Conservation (phyloP, 2,888 invertebrate genomes). For the Eupithecia abbreviata region DNA sequence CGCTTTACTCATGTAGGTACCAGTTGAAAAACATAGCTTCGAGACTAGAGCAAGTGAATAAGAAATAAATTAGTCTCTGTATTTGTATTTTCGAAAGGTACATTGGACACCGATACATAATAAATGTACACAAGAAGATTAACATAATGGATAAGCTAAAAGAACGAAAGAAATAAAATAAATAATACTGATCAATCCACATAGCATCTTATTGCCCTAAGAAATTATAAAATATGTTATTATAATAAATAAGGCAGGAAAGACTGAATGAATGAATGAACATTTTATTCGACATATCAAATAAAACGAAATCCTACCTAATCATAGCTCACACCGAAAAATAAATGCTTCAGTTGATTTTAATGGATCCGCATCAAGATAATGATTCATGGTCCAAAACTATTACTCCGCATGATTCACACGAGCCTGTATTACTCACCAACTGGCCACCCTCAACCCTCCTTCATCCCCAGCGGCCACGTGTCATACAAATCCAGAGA, state of each 20-base stretch:
- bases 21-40: background rate
- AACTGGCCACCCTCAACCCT: conserved; percentile 49
- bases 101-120: background rate
- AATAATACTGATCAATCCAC: too few relatives aligned
- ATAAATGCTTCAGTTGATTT: background rate
- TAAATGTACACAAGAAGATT: background rate
- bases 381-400: conserved; percentile 12
- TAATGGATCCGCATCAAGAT: conserved; percentile 3
- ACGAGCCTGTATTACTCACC: conserved; percentile 33
- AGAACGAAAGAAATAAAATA: too few relatives aligned
- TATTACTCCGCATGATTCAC: conserved; percentile 26
- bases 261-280: too few relatives aligned
- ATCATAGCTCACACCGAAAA: too few relatives aligned
- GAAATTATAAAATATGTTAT: too few relatives aligned
- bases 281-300: too few relatives aligned
- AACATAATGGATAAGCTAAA: background rate
- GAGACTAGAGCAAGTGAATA: background rate
- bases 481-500: conserved; percentile 70
- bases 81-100: background rate
- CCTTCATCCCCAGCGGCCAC: conserved; percentile 68
- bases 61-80: background rate
- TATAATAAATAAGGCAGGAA: too few relatives aligned
- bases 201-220: too few relatives aligned
- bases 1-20: background rate
- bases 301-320: too few relatives aligned